Evolutionary conservation across 1,140 invertebrate genomes (phyloP), one percentile per base, ranked within the genome.

Genomic region (Littorina saxatilis): DNA sequence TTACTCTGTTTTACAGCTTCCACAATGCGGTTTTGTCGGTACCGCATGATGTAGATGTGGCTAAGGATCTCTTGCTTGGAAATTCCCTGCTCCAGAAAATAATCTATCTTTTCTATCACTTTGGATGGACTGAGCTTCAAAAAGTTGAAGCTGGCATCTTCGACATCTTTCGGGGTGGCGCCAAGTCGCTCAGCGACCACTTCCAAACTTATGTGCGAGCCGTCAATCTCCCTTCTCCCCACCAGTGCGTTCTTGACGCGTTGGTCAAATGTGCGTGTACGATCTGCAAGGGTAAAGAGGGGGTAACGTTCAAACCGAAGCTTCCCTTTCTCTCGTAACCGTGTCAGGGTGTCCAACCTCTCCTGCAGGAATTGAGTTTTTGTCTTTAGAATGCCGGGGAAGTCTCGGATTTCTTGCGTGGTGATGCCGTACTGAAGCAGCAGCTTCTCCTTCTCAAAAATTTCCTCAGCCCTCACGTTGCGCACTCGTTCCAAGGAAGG

Each of bases 11-110:
- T 27, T 23, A 63, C 35, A 7, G 76, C 76, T 1, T 0, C 0
- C 37, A 43, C 0, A n/a, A 78, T 23, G 1, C 2, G 17, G 35
- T 15, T 29, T 35, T 32, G 55, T 5, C 11, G 35, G 0, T 78
- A 40, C 32, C 32, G 52, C n/a, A 78, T 37, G 55, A 78, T 61
- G 55, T 78, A 78, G n/a, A 78, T 63, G 39, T 78, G 76, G 35
- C 58, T 63, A 23, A 78, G 0, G 35, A 78, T 78, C 3, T 78
- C 76, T 2, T 27, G 15, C 5, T 20, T 29, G n/a, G 55, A 23
- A 17, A 78, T 52, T 15, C 76, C 76, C 35, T 78, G 29, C 15
- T 7, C 35, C n/a, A 78, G 58, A 3, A 78, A 47, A 29, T 78
- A 78, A 15, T 61, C 39, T 17, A 78, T 78, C 39, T 63, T 61